Evolutionary conservation across 2,113 vertebrate genomes (phyloP).

Genomic region (Anolis carolinensis): DNA sequence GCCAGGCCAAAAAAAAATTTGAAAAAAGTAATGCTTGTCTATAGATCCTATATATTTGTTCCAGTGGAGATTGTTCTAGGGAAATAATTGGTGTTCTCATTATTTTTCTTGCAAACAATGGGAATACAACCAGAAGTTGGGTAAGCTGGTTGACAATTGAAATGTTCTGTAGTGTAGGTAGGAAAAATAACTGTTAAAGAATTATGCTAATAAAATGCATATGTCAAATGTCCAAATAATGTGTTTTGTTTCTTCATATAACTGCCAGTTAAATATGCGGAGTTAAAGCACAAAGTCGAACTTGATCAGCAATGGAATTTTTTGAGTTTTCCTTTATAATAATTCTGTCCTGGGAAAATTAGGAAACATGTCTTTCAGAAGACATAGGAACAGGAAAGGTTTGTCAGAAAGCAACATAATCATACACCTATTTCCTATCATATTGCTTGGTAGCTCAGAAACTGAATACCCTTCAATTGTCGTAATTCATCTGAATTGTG

Average conservation of each 20-base stretch:
- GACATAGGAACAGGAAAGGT: no score
- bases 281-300: background rate
- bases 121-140: slow-evolving; percentile 1
- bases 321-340: background rate
- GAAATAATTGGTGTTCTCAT: slow-evolving; percentile 29
- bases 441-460: no score
- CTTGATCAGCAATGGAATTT: background rate
- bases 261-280: background rate
- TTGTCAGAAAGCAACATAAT: no score
- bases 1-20: background rate
- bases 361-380: background rate
- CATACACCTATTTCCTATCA: no score
- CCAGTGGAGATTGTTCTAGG: background rate
- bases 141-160: background rate
- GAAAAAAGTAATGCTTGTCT: slow-evolving; percentile 14
- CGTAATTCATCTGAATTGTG: no score
- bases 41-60: background rate
- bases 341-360: background rate
- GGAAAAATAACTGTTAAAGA: background rate
- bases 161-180: background rate
- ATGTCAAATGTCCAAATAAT: background rate
- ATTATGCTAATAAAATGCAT: background rate
- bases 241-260: background rate
- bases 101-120: slow-evolving; percentile 17
- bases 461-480: no score